A percentile compares a stretch with the other conserved stretches of the same genome.
phyloP scores from a whole-genome alignment of 2,888 invertebrate species.

The Lithophane ornitopus region DNA sequence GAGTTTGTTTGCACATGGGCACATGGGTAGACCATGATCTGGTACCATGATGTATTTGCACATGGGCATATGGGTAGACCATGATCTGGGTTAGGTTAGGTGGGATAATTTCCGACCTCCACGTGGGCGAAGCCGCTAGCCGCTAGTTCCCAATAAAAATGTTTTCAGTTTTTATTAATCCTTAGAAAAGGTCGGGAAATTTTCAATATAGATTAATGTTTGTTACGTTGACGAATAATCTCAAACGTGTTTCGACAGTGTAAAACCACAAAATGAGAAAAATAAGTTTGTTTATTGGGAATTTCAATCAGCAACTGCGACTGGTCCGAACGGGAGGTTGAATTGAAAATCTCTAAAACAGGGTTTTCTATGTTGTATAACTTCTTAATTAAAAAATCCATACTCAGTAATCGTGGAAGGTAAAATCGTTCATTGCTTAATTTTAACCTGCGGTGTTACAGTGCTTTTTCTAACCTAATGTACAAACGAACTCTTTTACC shows the following conservation, averaged over 20 bases:
- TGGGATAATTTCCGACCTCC: too few species aligned
- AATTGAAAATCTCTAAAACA: constrained; percentile 19
- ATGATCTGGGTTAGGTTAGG: too few species aligned
- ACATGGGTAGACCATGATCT: too few species aligned
- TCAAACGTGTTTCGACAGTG: constrained; percentile 15
- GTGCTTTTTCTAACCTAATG: background rate
- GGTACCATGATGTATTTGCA: too few species aligned
- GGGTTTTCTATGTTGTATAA: constrained; percentile 16
- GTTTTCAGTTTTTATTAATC: constrained; percentile 13
- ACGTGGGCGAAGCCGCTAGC: too few species aligned
- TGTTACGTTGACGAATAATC: constrained; percentile 20
- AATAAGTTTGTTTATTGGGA: constrained; percentile 9
- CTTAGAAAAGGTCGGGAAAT: constrained; percentile 1
- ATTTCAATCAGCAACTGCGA: background rate
- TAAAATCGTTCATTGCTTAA: background rate
- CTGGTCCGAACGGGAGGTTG: background rate
- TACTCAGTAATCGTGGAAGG: background rate
- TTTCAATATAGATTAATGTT: constrained; percentile 15
- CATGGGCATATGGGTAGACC: too few species aligned
- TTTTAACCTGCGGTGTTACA: background rate
- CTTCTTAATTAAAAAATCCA: background rate
- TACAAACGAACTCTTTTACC: background rate
- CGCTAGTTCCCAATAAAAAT: background rate
- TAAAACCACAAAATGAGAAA: constrained; percentile 6
- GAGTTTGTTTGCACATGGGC: too few species aligned